These are phyloP conservation scores for Tetramorium parvispinum DNA, from an alignment of 1,140 invertebrate species.

Conservation along the genomic window DNA sequence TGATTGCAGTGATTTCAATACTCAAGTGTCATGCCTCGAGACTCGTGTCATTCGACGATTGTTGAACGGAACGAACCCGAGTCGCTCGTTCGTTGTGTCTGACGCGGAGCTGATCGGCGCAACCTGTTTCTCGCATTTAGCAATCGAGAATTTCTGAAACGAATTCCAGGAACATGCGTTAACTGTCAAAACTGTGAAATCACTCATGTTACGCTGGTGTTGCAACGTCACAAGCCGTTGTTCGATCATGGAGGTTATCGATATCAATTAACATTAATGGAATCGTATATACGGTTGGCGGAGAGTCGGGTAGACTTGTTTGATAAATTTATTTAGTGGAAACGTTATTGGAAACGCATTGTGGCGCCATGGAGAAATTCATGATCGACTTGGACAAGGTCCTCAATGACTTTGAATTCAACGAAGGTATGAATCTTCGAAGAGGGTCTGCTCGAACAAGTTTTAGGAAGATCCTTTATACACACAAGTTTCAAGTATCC, in stretches of 20 bases:
- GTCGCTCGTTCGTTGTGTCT: background rate
- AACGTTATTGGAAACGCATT: background rate
- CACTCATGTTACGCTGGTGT: background rate
- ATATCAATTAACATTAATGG: conserved; percentile 40
- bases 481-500: too few relatives aligned
- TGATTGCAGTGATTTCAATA: background rate
- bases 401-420: conserved; percentile 94
- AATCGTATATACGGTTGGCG: conserved; percentile 20
- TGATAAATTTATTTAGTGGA: conserved; percentile 27
- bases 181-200: background rate
- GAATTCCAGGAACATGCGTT: background rate
- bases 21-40: background rate
- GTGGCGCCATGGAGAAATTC: conserved; percentile 88
- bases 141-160: too few relatives aligned
- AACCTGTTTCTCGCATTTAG: background rate
- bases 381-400: conserved; percentile 95
- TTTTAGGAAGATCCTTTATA: background rate
- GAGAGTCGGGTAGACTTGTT: conserved; percentile 31
- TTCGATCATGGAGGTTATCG: conserved; percentile 19
- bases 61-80: background rate
- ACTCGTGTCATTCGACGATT: background rate
- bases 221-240: background rate
- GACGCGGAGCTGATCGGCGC: background rate
- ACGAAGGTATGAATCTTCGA: conserved; percentile 86
- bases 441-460: background rate